Evolutionary conservation across 1,140 invertebrate species (phyloP), one percentile per base, ranked within the genome.

Genomic region (Drosophila nannoptera): DNA sequence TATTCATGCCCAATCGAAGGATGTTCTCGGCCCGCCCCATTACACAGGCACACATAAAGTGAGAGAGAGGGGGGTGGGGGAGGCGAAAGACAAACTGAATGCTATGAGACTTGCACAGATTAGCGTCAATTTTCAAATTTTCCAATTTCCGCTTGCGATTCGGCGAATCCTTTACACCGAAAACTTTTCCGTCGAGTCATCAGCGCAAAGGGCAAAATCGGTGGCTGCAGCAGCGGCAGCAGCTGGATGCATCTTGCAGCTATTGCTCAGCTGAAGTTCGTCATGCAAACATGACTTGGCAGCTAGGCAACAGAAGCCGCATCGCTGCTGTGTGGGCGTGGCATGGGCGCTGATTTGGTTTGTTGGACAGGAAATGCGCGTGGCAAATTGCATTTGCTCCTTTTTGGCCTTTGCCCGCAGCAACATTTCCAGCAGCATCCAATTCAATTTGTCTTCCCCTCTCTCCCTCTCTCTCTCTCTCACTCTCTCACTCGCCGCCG

Each of bases 261-360:
- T 22, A 22, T 11, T 59, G 31, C 14, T 43, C 12, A 12, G 12
- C 12, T n/a, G n/a, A 82, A 78, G 56, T 84, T 78, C 72, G 80
- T 82, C 78, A 82, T 83, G 78, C 78, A 84, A 83, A 82, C 78
- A 82, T 82, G 80, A 82, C 78, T 82, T 84, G 78, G 64, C 78
- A 78, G 75, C 38, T 32, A 36, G 55, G 7, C 40, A 32, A 11
- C 5, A 40, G 16, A 14, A 5, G 14, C 9, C 22, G 31, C 8
- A 11, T 22, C 1, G 31, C n/a, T 12, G 14, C 7, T 22, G 29
- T 22, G 50, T 2, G 40, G 43, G 16, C 7, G 22, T 14, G 29
- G 36, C n/a, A 4, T 11, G 29, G 54, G 53, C 9, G 29, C 29
- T 55, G 38, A 42, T 2, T 56, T 42, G 38, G 56, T 36, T 56